Evolutionary conservation across 2,888 invertebrate genomes (phyloP).

Genomic region (Cheilosia vulpina): DNA sequence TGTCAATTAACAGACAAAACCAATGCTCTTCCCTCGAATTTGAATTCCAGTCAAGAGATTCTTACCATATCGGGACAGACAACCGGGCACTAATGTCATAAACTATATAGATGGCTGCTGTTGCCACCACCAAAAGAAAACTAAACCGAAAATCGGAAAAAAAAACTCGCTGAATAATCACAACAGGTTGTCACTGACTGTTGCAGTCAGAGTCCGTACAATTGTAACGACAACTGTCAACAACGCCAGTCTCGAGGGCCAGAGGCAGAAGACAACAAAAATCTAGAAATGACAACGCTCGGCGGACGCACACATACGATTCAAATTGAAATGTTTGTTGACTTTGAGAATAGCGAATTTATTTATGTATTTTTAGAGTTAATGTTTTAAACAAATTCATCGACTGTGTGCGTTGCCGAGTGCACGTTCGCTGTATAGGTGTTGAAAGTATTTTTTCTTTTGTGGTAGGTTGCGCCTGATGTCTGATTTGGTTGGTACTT

Average conservation of each 20-base stretch:
- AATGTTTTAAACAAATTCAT: slow-evolving; percentile 35
- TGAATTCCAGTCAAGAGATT: slow-evolving; percentile 75
- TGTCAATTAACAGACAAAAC: slow-evolving; percentile 69
- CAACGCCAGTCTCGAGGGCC: slow-evolving; percentile 49
- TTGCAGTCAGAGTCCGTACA: slow-evolving; percentile 41
- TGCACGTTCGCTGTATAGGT: slow-evolving; percentile 41
- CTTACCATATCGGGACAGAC: slow-evolving; percentile 67
- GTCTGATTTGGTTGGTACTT: slow-evolving; percentile 31
- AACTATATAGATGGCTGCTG: slow-evolving; percentile 32
- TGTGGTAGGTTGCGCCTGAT: slow-evolving; percentile 47
- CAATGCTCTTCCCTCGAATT: slow-evolving; percentile 74
- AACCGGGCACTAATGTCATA: slow-evolving; percentile 57
- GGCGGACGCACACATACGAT: slow-evolving; percentile 28
- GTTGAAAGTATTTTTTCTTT: slow-evolving; percentile 43
- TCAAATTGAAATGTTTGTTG: slow-evolving; percentile 42
- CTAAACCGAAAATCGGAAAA: background rate
- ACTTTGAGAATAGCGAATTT: slow-evolving; percentile 52
- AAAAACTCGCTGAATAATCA: slow-evolving; percentile 52
- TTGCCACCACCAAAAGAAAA: background rate
- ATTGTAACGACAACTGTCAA: slow-evolving; percentile 49
- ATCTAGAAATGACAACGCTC: slow-evolving; percentile 35
- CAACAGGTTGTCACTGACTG: slow-evolving; percentile 63
- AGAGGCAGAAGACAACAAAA: slow-evolving; percentile 47
- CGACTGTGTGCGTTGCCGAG: background rate
- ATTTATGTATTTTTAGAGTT: slow-evolving; percentile 14